These are phyloP conservation scores for Ammospiza caudacuta DNA, from an alignment of 2,113 vertebrate genomes.

Conservation along the genomic window DNA sequence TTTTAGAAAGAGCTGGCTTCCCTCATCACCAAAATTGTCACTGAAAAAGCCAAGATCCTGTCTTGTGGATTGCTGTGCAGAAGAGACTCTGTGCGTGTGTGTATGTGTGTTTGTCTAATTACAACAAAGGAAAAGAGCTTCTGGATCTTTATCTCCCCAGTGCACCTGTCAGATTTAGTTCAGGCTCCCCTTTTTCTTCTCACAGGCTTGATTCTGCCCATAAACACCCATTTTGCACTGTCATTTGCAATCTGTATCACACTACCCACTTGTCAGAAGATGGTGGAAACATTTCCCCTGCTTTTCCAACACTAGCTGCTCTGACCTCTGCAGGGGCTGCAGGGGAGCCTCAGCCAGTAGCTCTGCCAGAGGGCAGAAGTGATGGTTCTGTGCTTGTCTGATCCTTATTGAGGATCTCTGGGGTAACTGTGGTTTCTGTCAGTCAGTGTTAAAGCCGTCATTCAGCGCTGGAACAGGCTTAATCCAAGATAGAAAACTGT, in stretches of 20 bases:
- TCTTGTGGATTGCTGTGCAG: not conserved
- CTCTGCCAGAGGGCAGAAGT: not conserved
- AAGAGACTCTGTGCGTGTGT: not conserved
- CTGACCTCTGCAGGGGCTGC: not conserved
- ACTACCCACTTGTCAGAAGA: not conserved
- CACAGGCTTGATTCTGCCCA: not conserved
- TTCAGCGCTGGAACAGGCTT: not conserved
- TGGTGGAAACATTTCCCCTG: fast-evolving
- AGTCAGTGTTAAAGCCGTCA: not conserved
- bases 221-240: not conserved
- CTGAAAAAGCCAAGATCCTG: not conserved
- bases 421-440: not conserved
- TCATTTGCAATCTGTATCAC: not conserved
- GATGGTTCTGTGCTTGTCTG: not conserved
- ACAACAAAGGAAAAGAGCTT: not conserved
- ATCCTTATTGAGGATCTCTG: not conserved
- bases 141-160: not conserved
- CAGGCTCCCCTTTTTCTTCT: not conserved
- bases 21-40: not conserved
- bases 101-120: not conserved
- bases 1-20: not conserved
- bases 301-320: not conserved
- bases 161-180: not conserved
- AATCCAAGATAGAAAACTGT: not conserved
- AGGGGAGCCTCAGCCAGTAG: not conserved